These are phyloP conservation scores for Sander lucioperca DNA, from an alignment of 2,113 vertebrate species.

Conservation along the genomic window DNA sequence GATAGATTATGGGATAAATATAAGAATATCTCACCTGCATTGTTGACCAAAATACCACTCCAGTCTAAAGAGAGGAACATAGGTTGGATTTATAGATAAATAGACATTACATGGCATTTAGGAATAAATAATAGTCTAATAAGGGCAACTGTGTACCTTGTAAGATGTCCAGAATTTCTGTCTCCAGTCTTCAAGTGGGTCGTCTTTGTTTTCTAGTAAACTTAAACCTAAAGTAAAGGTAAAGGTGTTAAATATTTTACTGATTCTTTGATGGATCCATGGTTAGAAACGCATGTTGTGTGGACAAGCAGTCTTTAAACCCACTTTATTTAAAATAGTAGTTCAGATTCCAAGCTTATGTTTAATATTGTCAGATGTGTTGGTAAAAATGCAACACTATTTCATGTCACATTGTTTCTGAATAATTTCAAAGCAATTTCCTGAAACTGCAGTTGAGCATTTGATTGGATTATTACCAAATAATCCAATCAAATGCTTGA, in stretches of 20 bases:
- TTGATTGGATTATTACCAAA: neutral
- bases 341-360: neutral
- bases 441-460: too few relatives aligned
- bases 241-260: neutral
- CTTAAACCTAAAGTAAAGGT: conserved; percentile 79
- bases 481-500: neutral
- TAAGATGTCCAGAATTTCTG: conserved; percentile 87
- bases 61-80: conserved; percentile 72
- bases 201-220: conserved; percentile 82
- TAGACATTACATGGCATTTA: neutral
- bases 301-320: neutral
- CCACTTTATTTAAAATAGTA: neutral
- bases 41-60: conserved; percentile 84
- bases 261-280: neutral
- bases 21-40: conserved; percentile 79
- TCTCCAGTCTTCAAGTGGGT: conserved; percentile 83
- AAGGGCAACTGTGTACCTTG: conserved; percentile 67
- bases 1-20: neutral
- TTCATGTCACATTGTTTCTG: neutral
- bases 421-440: neutral
- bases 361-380: neutral
- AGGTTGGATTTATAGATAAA: neutral
- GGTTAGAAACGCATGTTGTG: neutral
- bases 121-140: neutral
- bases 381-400: neutral